These are phyloP conservation scores for Saccostrea cuccullata DNA, from an alignment of 1,140 invertebrate species.

Conservation along the genomic window DNA sequence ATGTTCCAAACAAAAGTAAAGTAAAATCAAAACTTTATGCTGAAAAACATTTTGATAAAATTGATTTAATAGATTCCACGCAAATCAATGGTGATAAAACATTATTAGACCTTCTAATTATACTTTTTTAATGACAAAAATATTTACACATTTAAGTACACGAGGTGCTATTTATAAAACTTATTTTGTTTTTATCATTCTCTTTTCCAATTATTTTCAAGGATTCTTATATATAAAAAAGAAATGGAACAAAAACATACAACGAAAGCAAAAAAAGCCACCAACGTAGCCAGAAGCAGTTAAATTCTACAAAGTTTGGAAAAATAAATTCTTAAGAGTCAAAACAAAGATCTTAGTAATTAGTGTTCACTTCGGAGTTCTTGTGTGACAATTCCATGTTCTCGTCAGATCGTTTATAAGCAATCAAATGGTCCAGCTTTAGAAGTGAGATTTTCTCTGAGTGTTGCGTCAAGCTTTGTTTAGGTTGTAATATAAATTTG, in stretches of 20 bases:
- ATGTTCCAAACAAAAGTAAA: no score
- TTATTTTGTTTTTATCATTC: not conserved
- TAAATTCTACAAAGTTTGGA: not conserved
- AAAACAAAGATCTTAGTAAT: conserved; percentile 26
- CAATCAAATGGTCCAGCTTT: conserved; percentile 17
- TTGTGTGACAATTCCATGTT: conserved; percentile 31
- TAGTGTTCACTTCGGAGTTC: not conserved
- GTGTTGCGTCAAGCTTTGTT: conserved; percentile 27
- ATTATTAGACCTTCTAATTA: no score
- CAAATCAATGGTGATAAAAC: no score
- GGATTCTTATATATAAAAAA: not conserved
- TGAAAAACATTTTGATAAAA: no score
- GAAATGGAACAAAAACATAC: not conserved
- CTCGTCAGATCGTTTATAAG: conserved; percentile 26
- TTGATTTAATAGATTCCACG: no score
- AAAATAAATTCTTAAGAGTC: conserved; percentile 29
- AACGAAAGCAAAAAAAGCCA: conserved; percentile 3
- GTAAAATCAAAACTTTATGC: no score
- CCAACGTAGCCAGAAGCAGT: not conserved
- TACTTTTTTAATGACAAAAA: not conserved
- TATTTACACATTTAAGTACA: not conserved
- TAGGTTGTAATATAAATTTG: conserved; percentile 36
- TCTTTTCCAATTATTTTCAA: not conserved
- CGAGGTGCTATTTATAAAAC: not conserved
- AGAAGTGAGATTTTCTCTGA: conserved; percentile 20